phyloP scores from a whole-genome alignment of 1,140 invertebrate genomes.

The Cataglyphis hispanica region DNA sequence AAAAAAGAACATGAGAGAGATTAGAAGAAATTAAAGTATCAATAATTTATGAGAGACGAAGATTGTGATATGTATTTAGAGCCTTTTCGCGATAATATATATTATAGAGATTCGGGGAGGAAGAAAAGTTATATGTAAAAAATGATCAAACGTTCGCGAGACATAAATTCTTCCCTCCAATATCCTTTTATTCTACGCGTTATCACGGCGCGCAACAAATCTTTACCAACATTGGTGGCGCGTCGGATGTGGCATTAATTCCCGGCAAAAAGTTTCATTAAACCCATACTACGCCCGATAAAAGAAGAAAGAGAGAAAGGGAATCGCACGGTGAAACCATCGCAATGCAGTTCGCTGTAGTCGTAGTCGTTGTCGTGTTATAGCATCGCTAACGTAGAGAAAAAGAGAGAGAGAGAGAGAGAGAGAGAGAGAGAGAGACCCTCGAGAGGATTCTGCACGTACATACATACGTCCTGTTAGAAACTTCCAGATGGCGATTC shows the following conservation, averaged over 20 bases:
- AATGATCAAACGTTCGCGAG: neutral
- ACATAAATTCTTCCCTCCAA: neutral
- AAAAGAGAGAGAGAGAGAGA: too few species aligned
- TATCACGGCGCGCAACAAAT: constrained; percentile 7
- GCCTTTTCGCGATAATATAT: neutral
- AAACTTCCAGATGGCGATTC: constrained; percentile 66
- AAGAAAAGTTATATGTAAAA: neutral
- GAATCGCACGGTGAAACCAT: neutral
- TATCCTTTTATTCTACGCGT: neutral
- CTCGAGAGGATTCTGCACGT: constrained; percentile 34
- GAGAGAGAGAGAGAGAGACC: neutral
- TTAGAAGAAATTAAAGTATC: neutral
- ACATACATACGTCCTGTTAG: constrained; percentile 45
- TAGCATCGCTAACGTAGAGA: constrained; percentile 23
- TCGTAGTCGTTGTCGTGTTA: neutral
- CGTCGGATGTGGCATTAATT: constrained; percentile 41
- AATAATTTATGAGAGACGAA: neutral
- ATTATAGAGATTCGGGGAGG: neutral
- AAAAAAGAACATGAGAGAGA: too few species aligned
- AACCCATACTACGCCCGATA: constrained; percentile 12
- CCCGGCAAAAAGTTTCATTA: constrained; percentile 51
- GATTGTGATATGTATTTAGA: too few species aligned
- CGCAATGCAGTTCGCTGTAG: constrained; percentile 27
- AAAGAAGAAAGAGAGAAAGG: neutral
- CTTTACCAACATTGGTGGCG: neutral